Evolutionary conservation across 2,797 vertebrate species (phyloP).

Genomic region (Microctenopoma steveboyesi): DNA sequence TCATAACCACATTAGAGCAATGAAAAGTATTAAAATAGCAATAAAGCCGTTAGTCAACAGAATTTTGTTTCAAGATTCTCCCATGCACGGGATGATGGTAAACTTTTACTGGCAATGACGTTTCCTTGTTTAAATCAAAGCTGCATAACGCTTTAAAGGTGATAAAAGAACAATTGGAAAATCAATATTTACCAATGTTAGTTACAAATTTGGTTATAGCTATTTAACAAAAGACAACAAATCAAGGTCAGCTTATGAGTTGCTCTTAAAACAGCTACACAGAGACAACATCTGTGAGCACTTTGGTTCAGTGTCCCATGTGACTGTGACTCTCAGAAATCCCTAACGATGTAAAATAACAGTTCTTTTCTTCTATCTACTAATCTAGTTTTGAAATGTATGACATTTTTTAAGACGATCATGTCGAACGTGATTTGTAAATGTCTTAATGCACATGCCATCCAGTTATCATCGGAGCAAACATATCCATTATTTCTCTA

Average conservation of each 20-base stretch:
- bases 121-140: slow-evolving; percentile 32
- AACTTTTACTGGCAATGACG: slow-evolving; percentile 31
- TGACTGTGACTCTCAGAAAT: background rate
- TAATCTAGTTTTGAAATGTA: background rate
- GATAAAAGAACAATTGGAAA: slow-evolving; percentile 48
- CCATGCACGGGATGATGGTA: slow-evolving; percentile 13
- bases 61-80: slow-evolving; percentile 23
- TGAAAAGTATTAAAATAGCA: slow-evolving; percentile 16
- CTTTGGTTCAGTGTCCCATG: background rate
- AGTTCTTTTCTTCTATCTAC: background rate
- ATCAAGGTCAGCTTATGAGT: slow-evolving; percentile 14
- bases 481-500: background rate
- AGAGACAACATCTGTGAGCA: background rate
- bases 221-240: slow-evolving; percentile 18
- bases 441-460: background rate
- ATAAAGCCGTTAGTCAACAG: slow-evolving; percentile 16
- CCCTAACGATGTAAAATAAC: background rate
- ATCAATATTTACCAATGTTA: slow-evolving; percentile 49
- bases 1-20: slow-evolving; percentile 9
- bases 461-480: background rate
- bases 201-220: slow-evolving; percentile 48
- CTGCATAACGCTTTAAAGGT: slow-evolving; percentile 29
- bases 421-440: background rate
- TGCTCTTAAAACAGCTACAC: slow-evolving; percentile 21
- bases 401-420: background rate